A percentile compares a stretch with the other conserved stretches of the same genome.
These are phyloP conservation scores for Rhinopithecus roxellana DNA, from an alignment of 2,113 vertebrate species.

Conservation along the genomic window DNA sequence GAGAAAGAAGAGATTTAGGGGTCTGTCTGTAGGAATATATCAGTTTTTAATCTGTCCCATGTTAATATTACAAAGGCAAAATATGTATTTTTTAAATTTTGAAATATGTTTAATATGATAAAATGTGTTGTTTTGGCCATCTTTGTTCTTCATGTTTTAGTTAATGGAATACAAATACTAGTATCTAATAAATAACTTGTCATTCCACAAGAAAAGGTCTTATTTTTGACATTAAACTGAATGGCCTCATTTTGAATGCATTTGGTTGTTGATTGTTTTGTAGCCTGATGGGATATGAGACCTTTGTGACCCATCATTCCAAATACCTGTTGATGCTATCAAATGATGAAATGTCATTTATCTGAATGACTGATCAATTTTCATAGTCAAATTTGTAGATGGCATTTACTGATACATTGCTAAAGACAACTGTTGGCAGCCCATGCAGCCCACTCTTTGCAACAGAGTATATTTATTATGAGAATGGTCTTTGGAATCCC, in stretches of 20 bases:
- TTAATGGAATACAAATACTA: constrained; percentile 50
- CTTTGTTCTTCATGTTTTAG: constrained; percentile 56
- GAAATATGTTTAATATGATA: constrained; percentile 61
- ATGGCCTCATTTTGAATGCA: constrained; percentile 50
- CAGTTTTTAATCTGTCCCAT: neutral
- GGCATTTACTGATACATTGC: constrained; percentile 15
- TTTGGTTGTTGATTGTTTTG: constrained; percentile 21
- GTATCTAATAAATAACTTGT: constrained; percentile 67
- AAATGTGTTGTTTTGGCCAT: constrained; percentile 55
- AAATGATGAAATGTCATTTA: constrained; percentile 43
- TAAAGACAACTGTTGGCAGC: constrained; percentile 15
- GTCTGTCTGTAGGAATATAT: neutral
- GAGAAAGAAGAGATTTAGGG: neutral
- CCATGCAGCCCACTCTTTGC: neutral
- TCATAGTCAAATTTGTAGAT: constrained; percentile 46
- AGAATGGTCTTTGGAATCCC: neutral
- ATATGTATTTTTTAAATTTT: constrained; percentile 59
- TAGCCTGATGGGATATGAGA: neutral
- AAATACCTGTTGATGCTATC: neutral
- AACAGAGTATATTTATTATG: neutral
- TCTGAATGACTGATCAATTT: constrained; percentile 49
- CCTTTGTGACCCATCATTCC: constrained; percentile 21
- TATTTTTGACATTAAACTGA: constrained; percentile 55
- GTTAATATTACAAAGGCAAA: constrained; percentile 68
- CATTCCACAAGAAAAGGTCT: constrained; percentile 51